phyloP scores from a whole-genome alignment of 2,888 invertebrate genomes.

The Plemyria rubiginata region DNA sequence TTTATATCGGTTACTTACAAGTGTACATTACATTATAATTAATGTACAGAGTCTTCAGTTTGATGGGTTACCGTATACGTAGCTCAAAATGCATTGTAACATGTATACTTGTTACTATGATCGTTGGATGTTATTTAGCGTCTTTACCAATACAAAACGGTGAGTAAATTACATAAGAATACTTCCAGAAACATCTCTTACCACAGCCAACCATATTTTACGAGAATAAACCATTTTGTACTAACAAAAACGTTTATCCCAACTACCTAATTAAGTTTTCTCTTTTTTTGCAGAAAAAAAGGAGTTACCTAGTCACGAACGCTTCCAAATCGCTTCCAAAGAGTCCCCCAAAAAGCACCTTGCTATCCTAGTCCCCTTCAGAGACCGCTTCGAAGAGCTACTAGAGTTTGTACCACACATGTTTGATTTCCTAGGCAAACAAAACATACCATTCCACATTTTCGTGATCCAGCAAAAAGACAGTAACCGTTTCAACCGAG shows the following conservation, averaged over 20 bases:
- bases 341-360: slow-evolving; percentile 74
- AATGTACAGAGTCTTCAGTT: slow-evolving; percentile 64
- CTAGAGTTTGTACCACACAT: slow-evolving; percentile 96
- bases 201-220: neutral
- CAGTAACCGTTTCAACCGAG: slow-evolving; percentile 96
- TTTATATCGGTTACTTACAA: slow-evolving; percentile 17
- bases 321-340: slow-evolving; percentile 23
- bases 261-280: neutral
- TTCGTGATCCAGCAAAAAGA: slow-evolving; percentile 97
- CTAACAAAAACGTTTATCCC: neutral
- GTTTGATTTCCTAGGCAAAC: slow-evolving; percentile 91
- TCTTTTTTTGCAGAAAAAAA: slow-evolving; percentile 54
- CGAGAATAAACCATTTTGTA: neutral
- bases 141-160: slow-evolving; percentile 73
- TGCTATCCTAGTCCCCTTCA: slow-evolving; percentile 96
- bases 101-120: slow-evolving; percentile 72
- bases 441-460: slow-evolving; percentile 92
- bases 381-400: slow-evolving; percentile 98
- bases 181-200: neutral
- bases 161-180: slow-evolving; percentile 45
- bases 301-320: slow-evolving; percentile 27
- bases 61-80: slow-evolving; percentile 72
- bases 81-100: slow-evolving; percentile 72
- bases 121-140: slow-evolving; percentile 78
- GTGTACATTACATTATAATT: slow-evolving; percentile 46